A percentile compares a stretch with the other conserved stretches of the same genome.
phyloP scores from a whole-genome alignment of 2,888 invertebrate species.

The Tholera decimalis region DNA sequence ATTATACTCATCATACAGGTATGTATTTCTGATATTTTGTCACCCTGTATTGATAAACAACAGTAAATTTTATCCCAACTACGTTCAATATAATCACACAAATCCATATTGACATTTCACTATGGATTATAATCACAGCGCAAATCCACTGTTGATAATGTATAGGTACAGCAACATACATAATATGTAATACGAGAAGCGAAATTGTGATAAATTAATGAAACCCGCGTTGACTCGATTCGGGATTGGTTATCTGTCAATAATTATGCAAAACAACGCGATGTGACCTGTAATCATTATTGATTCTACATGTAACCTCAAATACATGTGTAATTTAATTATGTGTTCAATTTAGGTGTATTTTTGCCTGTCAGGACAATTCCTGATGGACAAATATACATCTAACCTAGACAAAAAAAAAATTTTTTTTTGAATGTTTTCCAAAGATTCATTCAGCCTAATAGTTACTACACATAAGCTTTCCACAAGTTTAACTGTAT shows the following conservation, averaged over 20 bases:
- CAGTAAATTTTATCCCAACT: neutral
- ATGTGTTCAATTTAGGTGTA: neutral
- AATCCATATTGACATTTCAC: conserved; percentile 8
- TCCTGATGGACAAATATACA: too few relatives aligned
- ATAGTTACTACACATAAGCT: too few relatives aligned
- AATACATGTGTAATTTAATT: conserved; percentile 10
- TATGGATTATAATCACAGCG: neutral
- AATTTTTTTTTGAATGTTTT: too few relatives aligned
- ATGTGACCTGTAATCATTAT: conserved; percentile 19
- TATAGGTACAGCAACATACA: neutral
- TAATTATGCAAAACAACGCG: conserved; percentile 42
- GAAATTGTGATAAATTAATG: conserved; percentile 23
- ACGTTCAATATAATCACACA: neutral
- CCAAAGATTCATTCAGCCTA: too few relatives aligned
- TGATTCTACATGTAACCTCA: conserved; percentile 18
- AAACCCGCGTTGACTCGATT: neutral
- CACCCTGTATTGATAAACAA: neutral
- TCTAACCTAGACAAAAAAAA: too few relatives aligned
- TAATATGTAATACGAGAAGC: conserved; percentile 11
- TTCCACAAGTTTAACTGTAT: too few relatives aligned
- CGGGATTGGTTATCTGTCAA: conserved; percentile 14
- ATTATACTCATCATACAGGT: neutral
- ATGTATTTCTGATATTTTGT: too few relatives aligned
- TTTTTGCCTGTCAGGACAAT: neutral
- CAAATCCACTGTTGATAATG: conserved; percentile 4